Evolutionary conservation across 2,797 vertebrate genomes (phyloP).

Genomic region (Kryptolebias ocellatus): DNA sequence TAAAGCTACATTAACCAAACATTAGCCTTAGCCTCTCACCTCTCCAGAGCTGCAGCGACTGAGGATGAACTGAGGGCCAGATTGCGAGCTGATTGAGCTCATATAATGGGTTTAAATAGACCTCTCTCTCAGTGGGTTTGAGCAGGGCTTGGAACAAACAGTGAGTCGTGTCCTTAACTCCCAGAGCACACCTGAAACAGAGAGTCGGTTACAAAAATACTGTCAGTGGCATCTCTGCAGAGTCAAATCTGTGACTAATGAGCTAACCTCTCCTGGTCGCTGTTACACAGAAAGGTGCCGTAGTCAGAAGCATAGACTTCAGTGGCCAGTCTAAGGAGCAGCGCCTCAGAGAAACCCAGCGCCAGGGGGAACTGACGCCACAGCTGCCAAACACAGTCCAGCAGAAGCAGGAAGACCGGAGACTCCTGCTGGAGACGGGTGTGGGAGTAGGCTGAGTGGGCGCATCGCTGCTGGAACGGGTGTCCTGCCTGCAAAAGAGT

Average conservation of each 20-base stretch:
- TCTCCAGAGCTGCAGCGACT: constrained; percentile 89
- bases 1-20: no score
- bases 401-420: constrained; percentile 88
- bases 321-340: constrained; percentile 85
- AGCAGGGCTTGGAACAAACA: constrained; percentile 87
- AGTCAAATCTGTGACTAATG: background rate
- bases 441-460: constrained; percentile 84
- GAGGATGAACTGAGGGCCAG: constrained; percentile 91
- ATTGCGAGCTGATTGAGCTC: constrained; percentile 81
- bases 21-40: constrained; percentile 69
- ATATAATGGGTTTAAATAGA: constrained; percentile 85
- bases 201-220: background rate
- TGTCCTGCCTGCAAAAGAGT: constrained; percentile 83
- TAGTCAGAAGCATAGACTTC: constrained; percentile 87
- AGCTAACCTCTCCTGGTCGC: constrained; percentile 85
- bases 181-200: constrained; percentile 75
- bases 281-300: constrained; percentile 91
- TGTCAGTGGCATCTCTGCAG: background rate
- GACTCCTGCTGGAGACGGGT: constrained; percentile 85
- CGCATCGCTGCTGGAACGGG: constrained; percentile 87
- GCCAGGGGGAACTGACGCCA: constrained; percentile 88
- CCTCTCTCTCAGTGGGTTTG: constrained; percentile 61
- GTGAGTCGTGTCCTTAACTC: constrained; percentile 84
- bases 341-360: constrained; percentile 84
- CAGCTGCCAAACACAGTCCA: constrained; percentile 92